Conservation (phyloP, 2,888 invertebrate species). For the Alloplasta piceator region DNA sequence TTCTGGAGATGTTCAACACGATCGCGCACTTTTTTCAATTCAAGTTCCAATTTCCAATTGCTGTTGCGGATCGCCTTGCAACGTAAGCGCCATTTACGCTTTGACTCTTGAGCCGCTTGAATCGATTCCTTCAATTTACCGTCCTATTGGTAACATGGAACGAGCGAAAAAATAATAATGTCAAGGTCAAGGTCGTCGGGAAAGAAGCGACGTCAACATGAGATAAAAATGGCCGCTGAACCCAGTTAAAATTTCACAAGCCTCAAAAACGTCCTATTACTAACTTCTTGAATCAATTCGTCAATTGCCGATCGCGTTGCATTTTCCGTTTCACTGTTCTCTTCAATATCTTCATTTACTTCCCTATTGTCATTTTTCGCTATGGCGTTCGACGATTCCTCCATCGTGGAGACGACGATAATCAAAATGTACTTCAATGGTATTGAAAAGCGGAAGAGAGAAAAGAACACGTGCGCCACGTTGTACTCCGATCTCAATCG, state of each 20-base stretch:
- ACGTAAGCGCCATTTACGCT: constrained; percentile 50
- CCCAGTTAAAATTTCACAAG: too few relatives aligned
- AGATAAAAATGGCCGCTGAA: too few relatives aligned
- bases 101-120: constrained; percentile 38
- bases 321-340: constrained; percentile 28
- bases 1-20: constrained; percentile 27
- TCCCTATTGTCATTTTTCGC: not conserved
- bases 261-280: not conserved
- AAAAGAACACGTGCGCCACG: not conserved
- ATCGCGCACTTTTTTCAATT: constrained; percentile 31
- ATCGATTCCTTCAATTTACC: constrained; percentile 31
- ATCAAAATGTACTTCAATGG: not conserved
- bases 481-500: not conserved
- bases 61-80: constrained; percentile 26
- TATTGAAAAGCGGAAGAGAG: not conserved
- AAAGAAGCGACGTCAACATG: not conserved
- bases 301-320: constrained; percentile 25
- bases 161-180: not conserved
- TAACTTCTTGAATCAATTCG: constrained; percentile 35
- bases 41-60: constrained; percentile 58
- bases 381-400: not conserved
- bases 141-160: constrained; percentile 21
- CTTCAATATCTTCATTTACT: constrained; percentile 10
- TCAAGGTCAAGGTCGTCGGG: not conserved
- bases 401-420: not conserved